Evolutionary conservation across 2,113 vertebrate species (phyloP).

Genomic region (Oncorhynchus keta): DNA sequence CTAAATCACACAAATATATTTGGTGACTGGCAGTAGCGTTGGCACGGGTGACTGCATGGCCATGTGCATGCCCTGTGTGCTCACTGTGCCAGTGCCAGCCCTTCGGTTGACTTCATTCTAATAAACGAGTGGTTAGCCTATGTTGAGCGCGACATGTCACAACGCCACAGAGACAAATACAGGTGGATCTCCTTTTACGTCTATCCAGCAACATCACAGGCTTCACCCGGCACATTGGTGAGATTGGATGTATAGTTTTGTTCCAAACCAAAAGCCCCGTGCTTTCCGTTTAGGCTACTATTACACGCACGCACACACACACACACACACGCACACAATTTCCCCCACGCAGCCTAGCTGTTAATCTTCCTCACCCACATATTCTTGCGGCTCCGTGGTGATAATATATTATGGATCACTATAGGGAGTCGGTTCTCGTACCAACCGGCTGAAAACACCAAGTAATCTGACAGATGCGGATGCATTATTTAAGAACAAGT

Average conservation of each 20-base stretch:
- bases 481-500: conserved; percentile 72
- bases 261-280: no score
- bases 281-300: not conserved
- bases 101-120: conserved; percentile 26
- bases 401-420: conserved; percentile 63
- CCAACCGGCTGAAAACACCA: conserved; percentile 56
- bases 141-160: not conserved
- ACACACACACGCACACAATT: conserved; percentile 5
- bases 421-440: conserved; percentile 41
- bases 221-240: not conserved
- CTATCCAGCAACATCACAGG: no score
- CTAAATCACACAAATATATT: conserved; percentile 16
- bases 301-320: not conserved
- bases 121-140: conserved; percentile 14
- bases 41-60: not conserved
- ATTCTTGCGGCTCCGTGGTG: conserved; percentile 39
- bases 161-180: not conserved
- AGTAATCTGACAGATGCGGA: conserved; percentile 64
- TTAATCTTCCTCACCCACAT: conserved; percentile 16
- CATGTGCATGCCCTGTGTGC: conserved; percentile 5
- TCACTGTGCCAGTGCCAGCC: conserved; percentile 20
- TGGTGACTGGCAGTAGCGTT: not conserved
- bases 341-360: not conserved
- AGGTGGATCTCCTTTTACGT: no score
- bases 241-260: no score